These are phyloP conservation scores for Pungitius pungitius DNA, from an alignment of 2,113 vertebrate species.

Conservation along the genomic window DNA sequence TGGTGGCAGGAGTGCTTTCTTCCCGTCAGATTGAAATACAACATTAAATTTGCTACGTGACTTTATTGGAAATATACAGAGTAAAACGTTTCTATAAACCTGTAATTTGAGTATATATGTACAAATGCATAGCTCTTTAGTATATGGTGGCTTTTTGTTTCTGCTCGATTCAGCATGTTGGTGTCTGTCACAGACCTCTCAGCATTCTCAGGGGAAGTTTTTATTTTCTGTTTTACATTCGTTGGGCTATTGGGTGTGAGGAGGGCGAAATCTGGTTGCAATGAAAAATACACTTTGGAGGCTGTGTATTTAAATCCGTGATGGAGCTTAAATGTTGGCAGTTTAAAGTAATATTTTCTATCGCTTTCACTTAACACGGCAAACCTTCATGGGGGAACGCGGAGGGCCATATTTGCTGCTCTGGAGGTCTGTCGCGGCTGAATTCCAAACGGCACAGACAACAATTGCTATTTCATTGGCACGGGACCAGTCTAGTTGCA, in stretches of 20 bases:
- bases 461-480: slow-evolving; percentile 3
- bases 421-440: slow-evolving; percentile 8
- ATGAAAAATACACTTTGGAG: slow-evolving; percentile 22
- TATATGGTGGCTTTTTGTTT: slow-evolving; percentile 77
- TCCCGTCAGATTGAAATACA: slow-evolving; percentile 53
- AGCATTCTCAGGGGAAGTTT: slow-evolving; percentile 78
- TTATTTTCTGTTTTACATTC: slow-evolving; percentile 23
- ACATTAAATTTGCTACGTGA: slow-evolving; percentile 66
- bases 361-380: slow-evolving; percentile 20
- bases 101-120: slow-evolving; percentile 78
- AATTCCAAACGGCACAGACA: slow-evolving; percentile 8
- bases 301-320: slow-evolving; percentile 13
- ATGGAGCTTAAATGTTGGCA: slow-evolving; percentile 3
- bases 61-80: slow-evolving; percentile 68
- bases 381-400: slow-evolving; percentile 11
- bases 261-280: slow-evolving; percentile 20
- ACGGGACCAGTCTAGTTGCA: neutral
- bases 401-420: slow-evolving; percentile 34
- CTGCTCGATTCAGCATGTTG: slow-evolving; percentile 69
- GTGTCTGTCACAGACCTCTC: slow-evolving; percentile 73
- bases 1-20: slow-evolving; percentile 63
- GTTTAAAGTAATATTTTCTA: slow-evolving; percentile 29
- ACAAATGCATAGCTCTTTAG: slow-evolving; percentile 79
- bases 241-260: slow-evolving; percentile 40
- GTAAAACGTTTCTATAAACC: slow-evolving; percentile 67